Conservation (phyloP, 2,888 invertebrate genomes). For the Synanthedon myopaeformis region DNA sequence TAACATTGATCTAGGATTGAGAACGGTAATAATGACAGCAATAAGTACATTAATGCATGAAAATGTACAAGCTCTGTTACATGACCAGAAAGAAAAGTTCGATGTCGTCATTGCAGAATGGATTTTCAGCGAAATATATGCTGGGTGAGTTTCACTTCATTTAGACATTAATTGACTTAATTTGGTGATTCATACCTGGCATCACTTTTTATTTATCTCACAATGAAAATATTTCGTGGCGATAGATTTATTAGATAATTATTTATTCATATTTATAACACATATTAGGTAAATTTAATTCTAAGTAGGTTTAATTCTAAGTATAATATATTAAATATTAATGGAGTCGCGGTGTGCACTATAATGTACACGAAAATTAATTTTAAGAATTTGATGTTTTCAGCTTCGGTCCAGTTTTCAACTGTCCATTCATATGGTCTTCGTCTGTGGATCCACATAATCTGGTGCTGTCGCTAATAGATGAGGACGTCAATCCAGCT, state of each 20-base stretch:
- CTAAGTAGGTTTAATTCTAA: no score
- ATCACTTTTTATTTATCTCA: no score
- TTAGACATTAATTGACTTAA: no score
- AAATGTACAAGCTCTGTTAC: slow-evolving; percentile 19
- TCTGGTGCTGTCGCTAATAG: slow-evolving; percentile 23
- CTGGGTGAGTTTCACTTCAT: slow-evolving; percentile 17
- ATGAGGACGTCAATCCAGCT: slow-evolving; percentile 32
- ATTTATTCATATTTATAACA: no score
- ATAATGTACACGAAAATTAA: no score
- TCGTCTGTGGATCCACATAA: slow-evolving; percentile 32
- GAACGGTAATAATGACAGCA: slow-evolving; percentile 9
- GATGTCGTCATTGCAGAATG: slow-evolving; percentile 31
- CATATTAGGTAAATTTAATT: no score
- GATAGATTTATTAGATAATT: no score
- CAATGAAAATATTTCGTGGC: no score
- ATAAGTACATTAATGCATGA: slow-evolving; percentile 13
- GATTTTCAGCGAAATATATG: slow-evolving; percentile 25
- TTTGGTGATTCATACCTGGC: no score
- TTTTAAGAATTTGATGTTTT: background rate
- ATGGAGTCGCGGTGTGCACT: no score
- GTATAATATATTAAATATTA: no score
- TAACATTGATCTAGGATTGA: slow-evolving; percentile 5
- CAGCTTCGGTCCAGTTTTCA: slow-evolving; percentile 32
- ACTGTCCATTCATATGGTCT: slow-evolving; percentile 38
- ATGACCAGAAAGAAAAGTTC: slow-evolving; percentile 23